Percentiles rank a stretch among this genome's conserved stretches.
phyloP scores from a whole-genome alignment of 2,888 invertebrate genomes.

The Piscicola geometra region DNA sequence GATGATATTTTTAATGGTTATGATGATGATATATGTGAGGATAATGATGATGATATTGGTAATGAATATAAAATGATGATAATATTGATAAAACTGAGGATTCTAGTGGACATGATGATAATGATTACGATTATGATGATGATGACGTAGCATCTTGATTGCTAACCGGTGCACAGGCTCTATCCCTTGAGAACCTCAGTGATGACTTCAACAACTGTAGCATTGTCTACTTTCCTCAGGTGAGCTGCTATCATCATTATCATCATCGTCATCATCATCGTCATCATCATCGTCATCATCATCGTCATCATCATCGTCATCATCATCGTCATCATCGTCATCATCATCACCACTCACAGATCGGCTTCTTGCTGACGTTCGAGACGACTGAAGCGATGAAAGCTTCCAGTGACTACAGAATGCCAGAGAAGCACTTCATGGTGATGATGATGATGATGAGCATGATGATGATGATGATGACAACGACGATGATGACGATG shows the following conservation, averaged over 20 bases:
- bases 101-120: too few species aligned
- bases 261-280: constrained; percentile 26
- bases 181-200: neutral
- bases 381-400: constrained; percentile 17
- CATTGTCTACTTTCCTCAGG: constrained; percentile 60
- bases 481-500: constrained; percentile 60
- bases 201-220: constrained; percentile 46
- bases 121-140: too few species aligned
- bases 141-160: too few species aligned
- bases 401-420: constrained; percentile 7
- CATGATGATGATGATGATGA: too few species aligned
- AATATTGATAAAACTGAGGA: too few species aligned
- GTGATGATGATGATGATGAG: constrained; percentile 1
- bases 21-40: too few species aligned
- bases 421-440: constrained; percentile 20
- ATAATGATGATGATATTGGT: too few species aligned
- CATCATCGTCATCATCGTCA: constrained; percentile 27
- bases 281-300: constrained; percentile 29
- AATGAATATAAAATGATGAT: too few species aligned
- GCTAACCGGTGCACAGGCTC: too few species aligned
- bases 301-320: constrained; percentile 27
- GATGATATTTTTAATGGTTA: too few species aligned
- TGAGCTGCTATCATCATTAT: constrained; percentile 50
- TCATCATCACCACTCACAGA: constrained; percentile 18
- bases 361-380: constrained; percentile 18